Evolutionary conservation across 2,888 invertebrate species (phyloP).

Genomic region (Eupithecia insigniata): DNA sequence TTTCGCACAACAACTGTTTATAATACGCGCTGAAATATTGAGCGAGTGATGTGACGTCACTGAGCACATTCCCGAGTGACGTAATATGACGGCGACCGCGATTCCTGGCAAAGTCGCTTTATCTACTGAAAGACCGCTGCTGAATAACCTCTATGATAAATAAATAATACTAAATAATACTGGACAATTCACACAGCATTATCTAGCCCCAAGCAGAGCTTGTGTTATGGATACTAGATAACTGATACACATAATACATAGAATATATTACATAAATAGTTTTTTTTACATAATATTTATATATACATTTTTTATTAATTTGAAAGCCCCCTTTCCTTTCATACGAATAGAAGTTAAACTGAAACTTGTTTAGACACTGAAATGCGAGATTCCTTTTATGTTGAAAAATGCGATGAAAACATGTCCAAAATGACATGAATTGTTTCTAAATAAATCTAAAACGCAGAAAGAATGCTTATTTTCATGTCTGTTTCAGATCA

Average conservation of each 20-base stretch:
- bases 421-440: background rate
- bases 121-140: background rate
- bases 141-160: background rate
- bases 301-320: too few relatives aligned
- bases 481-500: background rate
- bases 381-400: background rate
- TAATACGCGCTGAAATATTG: conserved; percentile 38
- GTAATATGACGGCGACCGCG: conserved; percentile 38
- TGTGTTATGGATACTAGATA: too few relatives aligned
- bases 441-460: background rate
- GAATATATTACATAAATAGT: too few relatives aligned
- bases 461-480: background rate
- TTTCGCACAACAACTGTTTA: conserved; percentile 20
- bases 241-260: too few relatives aligned
- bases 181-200: too few relatives aligned
- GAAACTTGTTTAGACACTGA: background rate
- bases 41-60: conserved; percentile 44
- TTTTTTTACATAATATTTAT: too few relatives aligned
- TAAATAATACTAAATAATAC: too few relatives aligned
- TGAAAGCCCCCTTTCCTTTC: background rate
- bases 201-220: too few relatives aligned
- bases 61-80: conserved; percentile 36
- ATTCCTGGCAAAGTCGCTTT: conserved; percentile 37
- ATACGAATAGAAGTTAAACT: background rate
- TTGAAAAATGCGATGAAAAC: background rate